Conservation (phyloP, 1,140 invertebrate species). For the Heliothis virescens region DNA sequence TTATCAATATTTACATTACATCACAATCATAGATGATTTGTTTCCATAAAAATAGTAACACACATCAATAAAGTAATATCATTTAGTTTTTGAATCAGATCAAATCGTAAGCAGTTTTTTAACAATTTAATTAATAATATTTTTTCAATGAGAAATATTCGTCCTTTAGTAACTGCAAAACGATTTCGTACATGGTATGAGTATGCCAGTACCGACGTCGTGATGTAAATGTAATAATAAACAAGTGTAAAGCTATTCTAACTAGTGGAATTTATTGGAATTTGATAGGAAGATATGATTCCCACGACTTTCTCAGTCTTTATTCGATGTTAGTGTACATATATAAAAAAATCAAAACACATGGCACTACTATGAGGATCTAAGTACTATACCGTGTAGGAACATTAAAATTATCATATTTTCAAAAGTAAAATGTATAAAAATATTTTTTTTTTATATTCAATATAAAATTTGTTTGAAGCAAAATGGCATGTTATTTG, state of each 20-base stretch:
- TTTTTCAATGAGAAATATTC: slow-evolving; percentile 1
- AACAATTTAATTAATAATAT: neutral
- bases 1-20: slow-evolving; percentile 65
- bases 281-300: slow-evolving; percentile 44
- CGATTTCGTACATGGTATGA: neutral
- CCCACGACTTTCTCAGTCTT: slow-evolving; percentile 76
- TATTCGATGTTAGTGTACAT: slow-evolving; percentile 73
- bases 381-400: slow-evolving; percentile 77
- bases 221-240: slow-evolving; percentile 30
- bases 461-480: slow-evolving; percentile 58
- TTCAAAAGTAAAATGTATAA: slow-evolving; percentile 75
- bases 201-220: neutral
- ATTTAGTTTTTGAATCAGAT: slow-evolving; percentile 23
- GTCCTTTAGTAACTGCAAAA: neutral
- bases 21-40: slow-evolving; percentile 47
- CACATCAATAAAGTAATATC: slow-evolving; percentile 26
- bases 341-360: slow-evolving; percentile 63
- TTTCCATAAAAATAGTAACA: slow-evolving; percentile 34
- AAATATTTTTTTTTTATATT: slow-evolving; percentile 71
- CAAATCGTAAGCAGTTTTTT: slow-evolving; percentile 5
- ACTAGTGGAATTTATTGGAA: slow-evolving; percentile 40
- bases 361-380: slow-evolving; percentile 75
- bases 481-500: slow-evolving; percentile 63
- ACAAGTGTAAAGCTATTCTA: slow-evolving; percentile 36
- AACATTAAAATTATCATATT: slow-evolving; percentile 74